Evolutionary conservation across 2,888 invertebrate species (phyloP).

Genomic region (Eumacrocentrus americanus): DNA sequence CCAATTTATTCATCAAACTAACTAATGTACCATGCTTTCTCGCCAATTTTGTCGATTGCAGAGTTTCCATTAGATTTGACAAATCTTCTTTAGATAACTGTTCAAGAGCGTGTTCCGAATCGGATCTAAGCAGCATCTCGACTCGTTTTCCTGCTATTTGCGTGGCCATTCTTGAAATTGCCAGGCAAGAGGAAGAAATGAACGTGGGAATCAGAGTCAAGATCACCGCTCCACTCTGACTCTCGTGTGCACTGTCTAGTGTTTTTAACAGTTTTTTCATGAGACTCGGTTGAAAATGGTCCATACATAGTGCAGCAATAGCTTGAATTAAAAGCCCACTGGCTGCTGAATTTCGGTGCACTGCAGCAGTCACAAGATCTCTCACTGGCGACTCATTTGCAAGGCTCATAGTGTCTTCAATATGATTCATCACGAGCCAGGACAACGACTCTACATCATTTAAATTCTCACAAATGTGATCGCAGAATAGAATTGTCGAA

Average conservation of each 20-base stretch:
- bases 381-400: slow-evolving; percentile 71
- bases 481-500: slow-evolving; percentile 76
- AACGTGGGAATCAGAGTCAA: slow-evolving; percentile 69
- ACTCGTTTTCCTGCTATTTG: slow-evolving; percentile 75
- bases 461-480: slow-evolving; percentile 76
- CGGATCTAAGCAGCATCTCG: slow-evolving; percentile 70
- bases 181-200: slow-evolving; percentile 72
- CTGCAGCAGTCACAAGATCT: slow-evolving; percentile 67
- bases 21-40: slow-evolving; percentile 67
- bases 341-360: slow-evolving; percentile 70
- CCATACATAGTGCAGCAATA: slow-evolving; percentile 69
- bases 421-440: slow-evolving; percentile 78
- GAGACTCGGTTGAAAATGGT: slow-evolving; percentile 68
- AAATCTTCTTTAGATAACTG: slow-evolving; percentile 76
- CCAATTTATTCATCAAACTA: slow-evolving; percentile 69
- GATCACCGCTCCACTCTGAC: slow-evolving; percentile 76
- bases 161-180: slow-evolving; percentile 72
- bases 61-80: slow-evolving; percentile 68
- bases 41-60: slow-evolving; percentile 67
- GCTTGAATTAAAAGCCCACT: slow-evolving; percentile 77
- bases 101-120: slow-evolving; percentile 66
- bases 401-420: slow-evolving; percentile 70
- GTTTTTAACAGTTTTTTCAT: slow-evolving; percentile 73
- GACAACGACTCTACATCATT: slow-evolving; percentile 75
- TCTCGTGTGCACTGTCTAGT: slow-evolving; percentile 71